A percentile compares a stretch with the other conserved stretches of the same genome.
Conservation (phyloP, 1,140 invertebrate species). For the Tachypleus tridentatus region DNA sequence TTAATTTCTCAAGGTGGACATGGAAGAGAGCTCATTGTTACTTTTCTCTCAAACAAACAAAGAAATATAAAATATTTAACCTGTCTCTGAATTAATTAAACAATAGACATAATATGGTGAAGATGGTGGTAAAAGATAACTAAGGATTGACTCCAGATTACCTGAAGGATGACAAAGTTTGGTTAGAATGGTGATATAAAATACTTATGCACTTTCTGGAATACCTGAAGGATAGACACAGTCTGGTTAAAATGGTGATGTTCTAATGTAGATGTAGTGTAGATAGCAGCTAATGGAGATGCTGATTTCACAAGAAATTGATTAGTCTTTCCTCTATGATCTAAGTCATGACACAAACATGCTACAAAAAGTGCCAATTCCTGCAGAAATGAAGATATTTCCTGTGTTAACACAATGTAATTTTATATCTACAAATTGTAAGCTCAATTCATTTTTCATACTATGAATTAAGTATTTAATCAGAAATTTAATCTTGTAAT, state of each 20-base stretch:
- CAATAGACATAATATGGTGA: background rate
- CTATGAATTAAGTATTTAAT: conserved; percentile 1
- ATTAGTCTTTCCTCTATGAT: conserved; percentile 72
- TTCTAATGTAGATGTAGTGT: conserved; percentile 70
- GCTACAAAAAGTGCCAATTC: conserved; percentile 60
- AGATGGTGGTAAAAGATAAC: background rate
- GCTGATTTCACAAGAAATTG: conserved; percentile 70
- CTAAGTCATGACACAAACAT: conserved; percentile 68
- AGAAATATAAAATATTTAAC: too few relatives aligned
- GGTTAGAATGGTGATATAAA: background rate
- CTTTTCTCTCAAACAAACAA: too few relatives aligned
- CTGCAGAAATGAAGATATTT: conserved; percentile 35
- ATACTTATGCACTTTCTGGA: background rate
- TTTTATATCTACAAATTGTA: background rate
- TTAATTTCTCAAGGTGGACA: too few relatives aligned
- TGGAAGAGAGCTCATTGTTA: too few relatives aligned
- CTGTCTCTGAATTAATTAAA: background rate
- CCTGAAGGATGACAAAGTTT: background rate
- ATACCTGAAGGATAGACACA: conserved; percentile 62
- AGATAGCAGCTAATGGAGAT: conserved; percentile 64
- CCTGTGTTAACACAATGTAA: background rate
- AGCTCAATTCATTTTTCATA: background rate
- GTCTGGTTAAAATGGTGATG: conserved; percentile 82
- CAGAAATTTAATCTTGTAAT: background rate
- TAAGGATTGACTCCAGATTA: background rate